Base-by-base conservation (phyloP, 2,797 vertebrate genomes). In the Propithecus deckenii region DNA sequence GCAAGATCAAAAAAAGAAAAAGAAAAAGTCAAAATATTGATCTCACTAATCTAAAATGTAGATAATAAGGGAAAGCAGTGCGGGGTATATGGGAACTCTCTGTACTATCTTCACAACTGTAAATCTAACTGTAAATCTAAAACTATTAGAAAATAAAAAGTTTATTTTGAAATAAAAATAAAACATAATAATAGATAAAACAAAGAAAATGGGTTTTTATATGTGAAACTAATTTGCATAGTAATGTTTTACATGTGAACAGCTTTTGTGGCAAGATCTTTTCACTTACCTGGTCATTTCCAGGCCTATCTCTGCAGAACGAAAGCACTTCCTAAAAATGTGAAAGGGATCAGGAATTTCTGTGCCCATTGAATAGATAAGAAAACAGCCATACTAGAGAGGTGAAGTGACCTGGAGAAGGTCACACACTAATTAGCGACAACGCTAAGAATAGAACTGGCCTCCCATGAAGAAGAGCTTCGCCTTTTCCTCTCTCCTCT, bases 91-190 rank as follows among this genome's bases (percentile, higher is more conserved):
- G 10, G 8, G 10, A 57, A 63, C 63, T 74, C 12, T 79, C 15
- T 65, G 18, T 79, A 20, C 14, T 80, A 10, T 48, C 46, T 46
- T 48, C 18, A 69, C 22, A 59, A 69, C 8, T 93, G 38, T 38
- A 38, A 38, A 38, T 38, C 38, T 72, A 75, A 84, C 69, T 74
- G 23, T 61, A 83, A 92, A 67, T 41, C 67, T 91, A 74, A 92
- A 90, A 94, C 50, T 46, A 55, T 35, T 76, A 80, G 43, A 48
- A 88, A 35, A 52, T 35, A 63, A 41, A 84, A 90, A 48, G 23
- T 63, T 78, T 74, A 52, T 78, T 83, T 93, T 46, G 74, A 81
- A 95, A 67, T 48, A 85, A 81, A 81, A 95, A 67, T 43, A 85
- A 81, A 67, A 72, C 48, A 71, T 87, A 87, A 79, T 15, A 67